Evolutionary conservation across 1,140 invertebrate genomes (phyloP), one percentile per base, ranked within the genome.

Genomic region (Hypsibius dujardini): DNA sequence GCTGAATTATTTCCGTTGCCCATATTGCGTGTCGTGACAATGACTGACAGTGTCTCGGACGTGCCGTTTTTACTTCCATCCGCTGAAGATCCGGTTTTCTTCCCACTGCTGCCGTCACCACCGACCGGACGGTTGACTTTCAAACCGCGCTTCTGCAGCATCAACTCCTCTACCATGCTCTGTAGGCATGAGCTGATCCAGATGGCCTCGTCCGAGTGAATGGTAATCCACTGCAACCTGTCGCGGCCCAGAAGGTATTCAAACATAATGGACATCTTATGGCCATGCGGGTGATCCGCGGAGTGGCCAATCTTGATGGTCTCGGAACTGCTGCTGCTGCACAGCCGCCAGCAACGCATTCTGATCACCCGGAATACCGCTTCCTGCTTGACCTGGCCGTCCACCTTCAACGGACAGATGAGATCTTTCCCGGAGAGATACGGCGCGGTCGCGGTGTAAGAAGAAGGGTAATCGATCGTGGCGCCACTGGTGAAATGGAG

Each of bases 261-360:
- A 82, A 96, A 95, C 0, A 67, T 67, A 3, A 67, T 15, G 3
- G 46, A 70, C 45, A 7, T 3, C 12, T 3, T 12, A 46, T 12
- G n/a, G 40, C 46, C n/a, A 50, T 46, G 46, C n/a, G 40, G 40
- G 14, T n/a, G 60, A 2, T 73, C 45, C 15, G 62, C 70, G n/a
- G 62, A 46, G 15, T 12, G 42, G 67, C 3, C 59, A 71, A 14
- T 74, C 70, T 46, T 70, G 72, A n/a, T 74, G 3, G 83, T 85
- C 80, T 91, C 89, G 77, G 87, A 72, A 28, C 28, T 28, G 28
- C 28, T 28, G 28, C 28, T 28, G 3, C 78, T 90, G 45, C 89
- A 93, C n/a, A 97, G 92, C 74, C 92, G 84, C 94, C 94, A 97
- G 76, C 92, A 95, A 74, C 89, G 84, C 87, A 97, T 96, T 74